Percentiles rank a stretch among this genome's conserved stretches.
Conservation (phyloP, 2,888 invertebrate species). For the Drosophila longiperda region DNA sequence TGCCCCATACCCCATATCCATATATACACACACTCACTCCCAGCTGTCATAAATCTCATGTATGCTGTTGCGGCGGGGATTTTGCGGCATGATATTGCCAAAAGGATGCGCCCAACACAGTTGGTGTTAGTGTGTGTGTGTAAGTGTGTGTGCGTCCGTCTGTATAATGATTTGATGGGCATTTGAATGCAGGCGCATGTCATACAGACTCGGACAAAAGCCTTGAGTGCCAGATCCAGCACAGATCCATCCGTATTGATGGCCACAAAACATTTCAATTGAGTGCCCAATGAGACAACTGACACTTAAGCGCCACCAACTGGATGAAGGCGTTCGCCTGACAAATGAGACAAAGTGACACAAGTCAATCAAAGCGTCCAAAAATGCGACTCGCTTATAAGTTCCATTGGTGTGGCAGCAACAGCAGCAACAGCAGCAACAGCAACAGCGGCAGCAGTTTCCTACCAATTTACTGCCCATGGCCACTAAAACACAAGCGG, state of each 20-base stretch:
- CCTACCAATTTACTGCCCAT: slow-evolving; percentile 63
- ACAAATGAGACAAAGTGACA: slow-evolving; percentile 84
- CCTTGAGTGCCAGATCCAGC: slow-evolving; percentile 40
- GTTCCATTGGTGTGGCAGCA: slow-evolving; percentile 52
- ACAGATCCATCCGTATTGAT: slow-evolving; percentile 35
- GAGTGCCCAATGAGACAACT: slow-evolving; percentile 70
- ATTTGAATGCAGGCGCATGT: slow-evolving; percentile 75
- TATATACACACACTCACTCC: not conserved
- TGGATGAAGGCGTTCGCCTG: slow-evolving; percentile 75
- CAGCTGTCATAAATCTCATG: slow-evolving; percentile 72
- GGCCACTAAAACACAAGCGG: slow-evolving; percentile 17
- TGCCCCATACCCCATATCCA: not conserved
- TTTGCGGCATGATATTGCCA: slow-evolving; percentile 77
- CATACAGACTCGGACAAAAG: slow-evolving; percentile 65
- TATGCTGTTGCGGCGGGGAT: slow-evolving; percentile 58
- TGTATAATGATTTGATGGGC: slow-evolving; percentile 77
- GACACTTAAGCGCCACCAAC: slow-evolving; percentile 68
- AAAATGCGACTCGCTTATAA: slow-evolving; percentile 68
- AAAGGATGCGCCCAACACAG: slow-evolving; percentile 66
- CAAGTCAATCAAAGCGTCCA: slow-evolving; percentile 82
- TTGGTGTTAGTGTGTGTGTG: not conserved
- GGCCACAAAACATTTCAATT: slow-evolving; percentile 55
- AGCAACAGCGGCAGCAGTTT: slow-evolving; percentile 6
- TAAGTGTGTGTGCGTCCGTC: not conserved
- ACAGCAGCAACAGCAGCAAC: not conserved